Conservation (phyloP, 2,888 invertebrate genomes). For the Pristionchus exspectatus region DNA sequence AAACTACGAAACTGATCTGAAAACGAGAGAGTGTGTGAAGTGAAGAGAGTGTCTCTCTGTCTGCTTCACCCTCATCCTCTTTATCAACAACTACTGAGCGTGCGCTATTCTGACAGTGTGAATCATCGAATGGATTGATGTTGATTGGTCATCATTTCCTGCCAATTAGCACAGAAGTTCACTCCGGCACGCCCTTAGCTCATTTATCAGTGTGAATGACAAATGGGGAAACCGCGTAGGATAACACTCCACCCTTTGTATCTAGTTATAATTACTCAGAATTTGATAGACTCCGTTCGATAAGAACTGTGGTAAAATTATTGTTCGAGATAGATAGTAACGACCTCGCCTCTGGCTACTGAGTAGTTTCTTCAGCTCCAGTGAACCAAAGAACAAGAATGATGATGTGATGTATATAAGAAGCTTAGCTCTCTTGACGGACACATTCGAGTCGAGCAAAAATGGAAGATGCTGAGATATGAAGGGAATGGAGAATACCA, state of each 20-base stretch:
- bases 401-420: not conserved
- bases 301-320: not conserved
- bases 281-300: not conserved
- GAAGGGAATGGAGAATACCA: too few species aligned
- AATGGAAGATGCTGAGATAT: not conserved
- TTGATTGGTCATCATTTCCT: not conserved
- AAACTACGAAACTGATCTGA: not conserved
- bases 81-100: not conserved
- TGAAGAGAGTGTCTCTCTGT: not conserved
- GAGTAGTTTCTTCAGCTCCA: not conserved
- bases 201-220: constrained; percentile 5
- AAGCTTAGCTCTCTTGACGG: not conserved
- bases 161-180: not conserved
- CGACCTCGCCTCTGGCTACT: not conserved
- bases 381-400: not conserved
- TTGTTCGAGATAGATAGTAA: too few species aligned
- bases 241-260: not conserved
- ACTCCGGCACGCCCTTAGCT: not conserved
- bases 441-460: not conserved
- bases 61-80: not conserved
- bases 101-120: not conserved
- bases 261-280: not conserved
- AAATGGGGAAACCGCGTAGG: not conserved
- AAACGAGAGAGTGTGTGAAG: not conserved
- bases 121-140: not conserved